These are phyloP conservation scores for Ostrea edulis DNA, from an alignment of 1,140 invertebrate genomes.

Conservation along the genomic window DNA sequence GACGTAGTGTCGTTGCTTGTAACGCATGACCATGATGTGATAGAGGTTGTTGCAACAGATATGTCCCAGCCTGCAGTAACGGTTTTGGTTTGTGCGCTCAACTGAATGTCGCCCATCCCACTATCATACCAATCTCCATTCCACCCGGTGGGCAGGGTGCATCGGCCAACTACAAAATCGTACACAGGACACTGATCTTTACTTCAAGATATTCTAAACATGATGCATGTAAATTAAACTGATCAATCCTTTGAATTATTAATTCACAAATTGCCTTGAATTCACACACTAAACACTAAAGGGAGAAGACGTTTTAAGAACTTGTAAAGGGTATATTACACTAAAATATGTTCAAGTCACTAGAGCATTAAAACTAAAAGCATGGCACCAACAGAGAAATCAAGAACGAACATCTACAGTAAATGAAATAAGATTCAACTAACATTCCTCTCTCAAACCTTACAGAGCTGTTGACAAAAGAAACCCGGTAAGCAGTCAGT, in stretches of 20 bases:
- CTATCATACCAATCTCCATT: constrained; percentile 40
- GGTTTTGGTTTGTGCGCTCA: neutral
- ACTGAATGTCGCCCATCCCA: neutral
- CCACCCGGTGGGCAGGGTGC: constrained; percentile 16
- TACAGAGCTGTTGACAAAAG: neutral
- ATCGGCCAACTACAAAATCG: neutral
- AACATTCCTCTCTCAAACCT: neutral
- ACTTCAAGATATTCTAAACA: neutral
- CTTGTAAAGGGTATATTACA: too few species aligned
- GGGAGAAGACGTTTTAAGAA: too few species aligned
- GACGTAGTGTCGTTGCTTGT: constrained; percentile 13
- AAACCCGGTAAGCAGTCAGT: neutral
- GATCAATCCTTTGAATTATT: too few species aligned
- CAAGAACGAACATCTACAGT: neutral
- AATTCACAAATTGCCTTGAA: too few species aligned
- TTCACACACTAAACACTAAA: too few species aligned
- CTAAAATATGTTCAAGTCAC: neutral
- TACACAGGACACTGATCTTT: neutral
- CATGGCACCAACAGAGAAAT: neutral
- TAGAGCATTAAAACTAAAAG: neutral
- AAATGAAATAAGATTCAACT: neutral
- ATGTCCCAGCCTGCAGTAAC: constrained; percentile 18
- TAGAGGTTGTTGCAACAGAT: neutral
- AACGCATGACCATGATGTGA: constrained; percentile 41
- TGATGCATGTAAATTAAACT: too few species aligned